phyloP scores from a whole-genome alignment of 2,888 invertebrate species.

The Lepidocyrtinus sp. region DNA sequence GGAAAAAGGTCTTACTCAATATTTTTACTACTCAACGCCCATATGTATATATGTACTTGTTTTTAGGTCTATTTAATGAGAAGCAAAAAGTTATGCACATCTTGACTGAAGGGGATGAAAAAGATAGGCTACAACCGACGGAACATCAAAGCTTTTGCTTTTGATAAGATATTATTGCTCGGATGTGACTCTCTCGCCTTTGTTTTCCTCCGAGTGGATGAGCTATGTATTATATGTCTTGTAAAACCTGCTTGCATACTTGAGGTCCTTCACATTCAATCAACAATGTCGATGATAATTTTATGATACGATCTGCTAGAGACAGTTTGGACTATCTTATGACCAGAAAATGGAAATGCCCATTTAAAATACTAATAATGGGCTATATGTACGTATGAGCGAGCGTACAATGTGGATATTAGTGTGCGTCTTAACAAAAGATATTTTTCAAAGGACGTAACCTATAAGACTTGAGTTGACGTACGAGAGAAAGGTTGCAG shows the following conservation, averaged over 20 bases:
- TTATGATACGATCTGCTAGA: not conserved
- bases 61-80: not conserved
- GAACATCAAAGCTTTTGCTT: conserved; percentile 28
- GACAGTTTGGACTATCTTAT: too few relatives aligned
- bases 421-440: too few relatives aligned
- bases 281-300: conserved; percentile 2
- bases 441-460: too few relatives aligned
- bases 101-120: conserved; percentile 1
- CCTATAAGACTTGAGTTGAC: too few relatives aligned
- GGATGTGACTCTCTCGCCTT: conserved; percentile 31
- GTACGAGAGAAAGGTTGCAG: conserved; percentile 1
- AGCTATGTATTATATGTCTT: conserved; percentile 35
- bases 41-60: not conserved
- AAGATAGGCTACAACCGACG: not conserved
- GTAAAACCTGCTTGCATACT: conserved; percentile 18
- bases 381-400: too few relatives aligned
- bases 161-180: conserved; percentile 49
- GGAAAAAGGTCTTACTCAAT: conserved; percentile 10
- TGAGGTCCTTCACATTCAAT: not conserved
- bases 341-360: too few relatives aligned
- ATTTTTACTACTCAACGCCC: not conserved
- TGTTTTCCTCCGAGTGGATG: conserved; percentile 24
- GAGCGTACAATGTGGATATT: too few relatives aligned
- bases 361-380: too few relatives aligned
- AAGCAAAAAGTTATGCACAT: too few relatives aligned